Base-by-base conservation (phyloP, 1,140 invertebrate genomes). In the Penaeus chinensis region DNA sequence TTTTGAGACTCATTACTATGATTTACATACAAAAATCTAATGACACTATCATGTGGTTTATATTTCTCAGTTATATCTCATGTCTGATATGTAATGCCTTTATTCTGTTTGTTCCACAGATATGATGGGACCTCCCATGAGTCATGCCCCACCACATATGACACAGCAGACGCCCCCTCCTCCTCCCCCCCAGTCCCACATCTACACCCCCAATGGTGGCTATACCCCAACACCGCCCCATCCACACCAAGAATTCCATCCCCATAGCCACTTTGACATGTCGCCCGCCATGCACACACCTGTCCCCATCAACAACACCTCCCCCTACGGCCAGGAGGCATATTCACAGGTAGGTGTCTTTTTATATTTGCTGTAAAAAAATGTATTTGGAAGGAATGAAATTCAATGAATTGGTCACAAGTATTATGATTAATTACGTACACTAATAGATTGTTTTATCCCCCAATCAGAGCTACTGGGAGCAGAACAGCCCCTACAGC, bases 391-490 rank as follows among this genome's bases (percentile, higher is more conserved):
- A 42, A 42, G 37, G 20, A 74, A 74, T 74, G 27, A 37, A 32
- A 27, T 74, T 10, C 0, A 32, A 37, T 74, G 27, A 7, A 54
- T 54, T 54, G 54, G 10, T 54, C 11, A 27, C 32, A 2, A 13
- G 4, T 24, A 10, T 20, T 24, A 32, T 8, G 0, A 27, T 7
- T 74, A 32, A 32, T 32, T 27, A 27, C 27, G 16, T 16, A 74
- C 8, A 74, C 42, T 74, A 24, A 74, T 32, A 20, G 27, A 7
- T 13, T 74, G 3, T 74, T 74, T 82, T 65, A 20, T 47, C 24
- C n/a, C 22, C 22, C 76, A 20, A 66, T 13, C 82, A 89, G 88
- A 85, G 62, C 71, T 89, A 89, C 71, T 89, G 88, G 88, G 83
- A 85, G n/a, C 83, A 82, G 62, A 84, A 79, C 22, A 89, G 82